Evolutionary conservation across 2,797 vertebrate species (phyloP).

Genomic region (Taeniopygia guttata): DNA sequence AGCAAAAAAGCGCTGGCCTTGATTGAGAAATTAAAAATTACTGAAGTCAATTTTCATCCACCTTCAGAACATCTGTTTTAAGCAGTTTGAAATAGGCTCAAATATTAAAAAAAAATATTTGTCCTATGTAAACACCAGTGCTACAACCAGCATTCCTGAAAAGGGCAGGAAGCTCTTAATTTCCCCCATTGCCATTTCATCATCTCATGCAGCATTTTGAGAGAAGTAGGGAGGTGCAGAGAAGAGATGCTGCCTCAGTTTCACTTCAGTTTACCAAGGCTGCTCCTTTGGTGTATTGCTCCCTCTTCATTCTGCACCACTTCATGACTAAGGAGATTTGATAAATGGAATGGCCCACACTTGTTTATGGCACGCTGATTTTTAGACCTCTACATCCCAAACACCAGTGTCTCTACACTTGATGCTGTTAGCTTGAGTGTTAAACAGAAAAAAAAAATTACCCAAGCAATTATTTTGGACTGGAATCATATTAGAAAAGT

Average conservation of each 20-base stretch:
- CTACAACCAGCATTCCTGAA: not conserved
- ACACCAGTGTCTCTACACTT: not conserved
- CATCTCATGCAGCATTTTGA: not conserved
- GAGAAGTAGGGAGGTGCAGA: not conserved
- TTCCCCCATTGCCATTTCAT: not conserved
- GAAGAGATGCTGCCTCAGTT: not conserved
- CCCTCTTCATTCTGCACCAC: not conserved
- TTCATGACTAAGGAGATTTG: not conserved
- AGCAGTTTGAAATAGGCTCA: not conserved
- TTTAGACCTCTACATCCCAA: not conserved
- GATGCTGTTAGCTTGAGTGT: not conserved
- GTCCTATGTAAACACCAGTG: not conserved
- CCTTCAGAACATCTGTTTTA: not conserved
- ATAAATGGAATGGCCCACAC: not conserved
- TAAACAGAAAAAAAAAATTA: not conserved
- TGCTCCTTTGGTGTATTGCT: not conserved
- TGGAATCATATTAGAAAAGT: not conserved
- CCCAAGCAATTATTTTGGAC: not conserved
- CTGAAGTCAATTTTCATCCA: not conserved
- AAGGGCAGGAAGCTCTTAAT: not conserved
- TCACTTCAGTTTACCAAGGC: not conserved
- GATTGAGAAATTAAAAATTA: not conserved
- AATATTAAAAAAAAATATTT: not conserved
- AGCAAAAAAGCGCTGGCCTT: not conserved
- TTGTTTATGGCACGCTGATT: accelerated